Evolutionary conservation across 2,888 invertebrate genomes (phyloP).

Genomic region (Diplolepis rosae): DNA sequence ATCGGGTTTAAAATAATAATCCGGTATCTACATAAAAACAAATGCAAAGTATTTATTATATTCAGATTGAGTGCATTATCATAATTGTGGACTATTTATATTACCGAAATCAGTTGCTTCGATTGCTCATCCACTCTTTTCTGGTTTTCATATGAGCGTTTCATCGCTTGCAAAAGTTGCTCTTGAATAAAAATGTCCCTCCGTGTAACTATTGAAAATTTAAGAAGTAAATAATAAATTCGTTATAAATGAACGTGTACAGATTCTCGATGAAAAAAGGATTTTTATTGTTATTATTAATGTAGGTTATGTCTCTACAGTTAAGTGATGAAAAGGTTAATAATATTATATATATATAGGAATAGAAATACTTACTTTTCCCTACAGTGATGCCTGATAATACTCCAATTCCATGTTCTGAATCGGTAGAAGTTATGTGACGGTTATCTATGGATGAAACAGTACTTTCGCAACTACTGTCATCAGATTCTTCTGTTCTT

Average conservation of each 20-base stretch:
- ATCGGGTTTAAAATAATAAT: background rate
- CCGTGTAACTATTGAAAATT: background rate
- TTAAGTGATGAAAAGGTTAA: no score
- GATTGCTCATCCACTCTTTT: no score
- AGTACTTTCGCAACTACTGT: background rate
- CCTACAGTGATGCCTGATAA: no score
- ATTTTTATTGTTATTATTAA: background rate
- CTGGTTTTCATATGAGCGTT: background rate
- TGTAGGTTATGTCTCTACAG: background rate
- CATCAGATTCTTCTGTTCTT: no score
- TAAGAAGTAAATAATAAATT: background rate
- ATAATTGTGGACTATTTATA: background rate
- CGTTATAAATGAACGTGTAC: no score
- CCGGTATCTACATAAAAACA: background rate
- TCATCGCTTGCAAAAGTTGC: background rate
- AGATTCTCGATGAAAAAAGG: background rate
- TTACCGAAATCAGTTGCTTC: no score
- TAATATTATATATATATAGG: no score
- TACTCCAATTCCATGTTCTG: no score
- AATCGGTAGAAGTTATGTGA: no score
- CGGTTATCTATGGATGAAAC: background rate
- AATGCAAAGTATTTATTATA: background rate
- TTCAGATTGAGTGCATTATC: background rate
- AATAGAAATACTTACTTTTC: no score
- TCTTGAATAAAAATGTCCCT: background rate